Evolutionary conservation across 2,888 invertebrate genomes (phyloP).

Genomic region (Archips xylosteana): DNA sequence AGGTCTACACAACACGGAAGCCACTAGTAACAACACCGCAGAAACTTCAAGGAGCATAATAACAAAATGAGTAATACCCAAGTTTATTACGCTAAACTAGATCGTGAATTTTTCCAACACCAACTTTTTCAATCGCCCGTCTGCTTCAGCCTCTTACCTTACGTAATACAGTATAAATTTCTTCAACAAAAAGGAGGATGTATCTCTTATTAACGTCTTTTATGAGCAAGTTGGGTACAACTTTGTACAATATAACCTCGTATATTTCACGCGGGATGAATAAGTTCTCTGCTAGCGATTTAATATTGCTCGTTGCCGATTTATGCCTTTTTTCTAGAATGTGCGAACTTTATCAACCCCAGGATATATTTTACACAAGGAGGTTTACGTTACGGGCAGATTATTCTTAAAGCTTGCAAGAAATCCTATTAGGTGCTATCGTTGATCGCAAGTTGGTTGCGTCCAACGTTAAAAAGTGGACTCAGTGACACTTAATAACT

Average conservation of each 20-base stretch:
- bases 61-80: neutral
- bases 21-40: too few species aligned
- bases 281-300: slow-evolving; percentile 17
- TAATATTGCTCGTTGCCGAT: slow-evolving; percentile 19
- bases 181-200: slow-evolving; percentile 12
- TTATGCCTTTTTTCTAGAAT: slow-evolving; percentile 5
- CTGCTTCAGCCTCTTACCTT: slow-evolving; percentile 1
- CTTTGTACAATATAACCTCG: slow-evolving; percentile 31
- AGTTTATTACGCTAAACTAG: slow-evolving; percentile 1
- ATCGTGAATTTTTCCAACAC: neutral
- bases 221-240: slow-evolving; percentile 27
- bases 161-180: slow-evolving; percentile 28
- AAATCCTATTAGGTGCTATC: too few species aligned
- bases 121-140: slow-evolving; percentile 24
- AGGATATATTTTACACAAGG: neutral
- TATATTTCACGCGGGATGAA: slow-evolving; percentile 27
- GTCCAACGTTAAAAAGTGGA: too few species aligned
- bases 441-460: too few species aligned
- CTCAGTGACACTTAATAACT: neutral
- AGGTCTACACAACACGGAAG: too few species aligned
- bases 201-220: slow-evolving; percentile 35
- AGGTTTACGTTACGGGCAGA: neutral
- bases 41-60: neutral
- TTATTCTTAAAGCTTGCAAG: neutral
- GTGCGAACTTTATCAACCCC: neutral